Conservation (phyloP, 2,113 vertebrate species). For the Sinocyclocheilus grahami region DNA sequence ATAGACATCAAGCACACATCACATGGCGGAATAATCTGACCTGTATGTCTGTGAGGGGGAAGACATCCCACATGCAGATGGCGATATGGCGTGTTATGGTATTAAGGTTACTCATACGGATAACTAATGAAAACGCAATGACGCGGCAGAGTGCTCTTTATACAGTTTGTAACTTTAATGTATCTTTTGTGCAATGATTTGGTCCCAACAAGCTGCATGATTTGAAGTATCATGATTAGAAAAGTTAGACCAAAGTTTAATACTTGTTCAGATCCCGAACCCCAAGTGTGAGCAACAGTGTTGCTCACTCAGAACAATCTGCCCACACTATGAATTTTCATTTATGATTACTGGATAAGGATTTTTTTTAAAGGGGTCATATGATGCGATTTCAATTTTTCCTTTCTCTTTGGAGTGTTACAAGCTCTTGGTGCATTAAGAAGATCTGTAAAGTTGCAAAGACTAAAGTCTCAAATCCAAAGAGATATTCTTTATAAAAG, state of each 20-base stretch:
- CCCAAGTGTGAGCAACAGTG: background rate
- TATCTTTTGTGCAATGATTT: background rate
- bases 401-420: no score
- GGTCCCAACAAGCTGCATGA: background rate
- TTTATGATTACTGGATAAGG: background rate
- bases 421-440: no score
- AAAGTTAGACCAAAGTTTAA: background rate
- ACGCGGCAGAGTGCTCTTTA: background rate
- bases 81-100: background rate
- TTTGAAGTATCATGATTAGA: background rate
- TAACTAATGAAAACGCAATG: background rate
- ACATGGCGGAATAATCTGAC: background rate
- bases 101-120: background rate
- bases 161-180: background rate
- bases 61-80: conserved; percentile 13
- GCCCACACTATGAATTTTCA: background rate
- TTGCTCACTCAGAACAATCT: background rate
- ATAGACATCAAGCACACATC: background rate
- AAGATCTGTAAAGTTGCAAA: no score
- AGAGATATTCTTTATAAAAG: no score
- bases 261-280: background rate
- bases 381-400: no score
- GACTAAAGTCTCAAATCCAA: no score
- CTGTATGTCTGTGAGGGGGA: background rate
- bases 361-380: no score